These are phyloP conservation scores for Polyodon spathula DNA, from an alignment of 2,113 vertebrate genomes.

Conservation along the genomic window DNA sequence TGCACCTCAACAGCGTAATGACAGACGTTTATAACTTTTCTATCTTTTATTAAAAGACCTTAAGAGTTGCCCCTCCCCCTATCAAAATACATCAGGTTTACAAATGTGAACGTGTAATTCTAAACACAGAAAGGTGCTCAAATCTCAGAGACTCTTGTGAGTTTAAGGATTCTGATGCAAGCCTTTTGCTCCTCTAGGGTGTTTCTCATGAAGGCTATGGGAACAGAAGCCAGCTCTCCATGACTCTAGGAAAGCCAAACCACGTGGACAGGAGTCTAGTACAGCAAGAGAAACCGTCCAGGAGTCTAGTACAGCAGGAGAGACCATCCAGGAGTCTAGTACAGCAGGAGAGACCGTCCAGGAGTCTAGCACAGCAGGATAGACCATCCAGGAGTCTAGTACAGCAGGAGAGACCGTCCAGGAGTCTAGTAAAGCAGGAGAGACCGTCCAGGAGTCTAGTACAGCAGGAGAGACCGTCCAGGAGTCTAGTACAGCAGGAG, in stretches of 20 bases:
- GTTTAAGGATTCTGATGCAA: neutral
- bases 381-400: conserved; percentile 80
- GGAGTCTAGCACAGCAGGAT: conserved; percentile 74
- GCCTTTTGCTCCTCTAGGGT: conserved; percentile 51
- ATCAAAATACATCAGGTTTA: no score
- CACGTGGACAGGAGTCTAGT: conserved; percentile 82
- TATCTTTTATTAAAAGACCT: no score
- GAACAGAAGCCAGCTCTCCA: conserved; percentile 69
- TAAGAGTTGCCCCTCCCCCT: no score
- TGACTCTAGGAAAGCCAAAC: conserved; percentile 79
- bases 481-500: conserved; percentile 74
- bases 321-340: conserved; percentile 80
- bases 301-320: conserved; percentile 74
- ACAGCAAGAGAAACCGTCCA: conserved; percentile 86
- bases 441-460: conserved; percentile 80
- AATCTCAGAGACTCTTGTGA: neutral
- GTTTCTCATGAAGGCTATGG: conserved; percentile 82
- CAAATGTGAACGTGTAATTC: no score
- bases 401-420: conserved; percentile 86
- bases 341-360: conserved; percentile 86
- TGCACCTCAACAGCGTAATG: no score
- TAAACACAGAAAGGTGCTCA: no score
- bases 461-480: conserved; percentile 86
- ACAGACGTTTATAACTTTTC: no score
- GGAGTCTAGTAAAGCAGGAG: conserved; percentile 74